phyloP scores from a whole-genome alignment of 1,140 invertebrate genomes.

The Sinella curviseta region DNA sequence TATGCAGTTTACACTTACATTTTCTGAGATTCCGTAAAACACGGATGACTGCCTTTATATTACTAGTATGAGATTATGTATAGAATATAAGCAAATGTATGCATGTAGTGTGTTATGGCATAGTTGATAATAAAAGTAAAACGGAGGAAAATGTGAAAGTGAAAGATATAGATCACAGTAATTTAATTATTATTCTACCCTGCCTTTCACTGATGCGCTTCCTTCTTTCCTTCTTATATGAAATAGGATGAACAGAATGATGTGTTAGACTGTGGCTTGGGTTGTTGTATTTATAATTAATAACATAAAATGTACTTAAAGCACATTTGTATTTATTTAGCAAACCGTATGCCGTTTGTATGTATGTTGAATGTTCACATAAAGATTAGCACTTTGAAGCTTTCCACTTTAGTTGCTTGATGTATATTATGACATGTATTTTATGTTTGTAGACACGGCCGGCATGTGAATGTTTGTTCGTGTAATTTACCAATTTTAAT shows the following conservation, averaged over 20 bases:
- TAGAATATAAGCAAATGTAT: too few species aligned
- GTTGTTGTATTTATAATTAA: neutral
- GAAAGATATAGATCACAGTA: constrained; percentile 18
- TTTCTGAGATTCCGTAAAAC: too few species aligned
- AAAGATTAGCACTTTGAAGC: too few species aligned
- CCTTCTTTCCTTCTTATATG: neutral
- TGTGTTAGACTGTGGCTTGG: neutral
- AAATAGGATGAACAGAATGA: neutral
- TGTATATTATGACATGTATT: too few species aligned
- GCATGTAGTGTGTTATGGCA: too few species aligned
- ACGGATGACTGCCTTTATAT: too few species aligned
- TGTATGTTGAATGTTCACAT: too few species aligned
- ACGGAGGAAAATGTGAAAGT: neutral
- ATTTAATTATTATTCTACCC: constrained; percentile 2
- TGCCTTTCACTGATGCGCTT: neutral
- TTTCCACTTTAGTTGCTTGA: too few species aligned
- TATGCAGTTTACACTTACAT: too few species aligned
- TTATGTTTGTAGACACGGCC: too few species aligned
- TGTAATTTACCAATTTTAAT: constrained; percentile 23
- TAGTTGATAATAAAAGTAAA: neutral
- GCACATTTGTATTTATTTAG: neutral
- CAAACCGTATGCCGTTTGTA: neutral
- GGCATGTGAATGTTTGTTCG: neutral
- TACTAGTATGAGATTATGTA: too few species aligned
- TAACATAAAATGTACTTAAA: neutral